Evolutionary conservation across 2,113 vertebrate genomes (phyloP), one percentile per base, ranked within the genome.

Genomic region (Psammodynastes pulverulentus): DNA sequence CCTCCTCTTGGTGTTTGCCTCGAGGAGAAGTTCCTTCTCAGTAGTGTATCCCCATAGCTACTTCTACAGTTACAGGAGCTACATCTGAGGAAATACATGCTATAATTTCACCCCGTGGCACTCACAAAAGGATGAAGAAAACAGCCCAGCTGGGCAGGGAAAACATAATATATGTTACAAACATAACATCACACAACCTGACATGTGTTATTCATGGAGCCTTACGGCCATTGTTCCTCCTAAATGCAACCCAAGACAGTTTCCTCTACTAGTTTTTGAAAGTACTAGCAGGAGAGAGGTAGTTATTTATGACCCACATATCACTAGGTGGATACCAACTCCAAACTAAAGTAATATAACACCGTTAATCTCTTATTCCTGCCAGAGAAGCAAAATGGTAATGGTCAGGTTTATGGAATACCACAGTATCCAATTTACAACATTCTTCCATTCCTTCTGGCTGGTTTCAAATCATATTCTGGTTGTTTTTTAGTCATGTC

Each of bases 131-230:
- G 48, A 4, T 29, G 48, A 93, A 93, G 79, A 79, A 92, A 84
- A 86, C 23, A 24, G 5, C 15, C 56, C 7, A n/a, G 9, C 10
- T 86, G 54, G 88, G 89, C 5, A 89, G 8, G 46, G 21, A 92
- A 4, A 93, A 2, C 84, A 9, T 72, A 86, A 89, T 89, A 62
- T 89, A 43, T 53, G 3, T 56, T 89, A 58, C 1, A 52, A 94
- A 46, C 5, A 17, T 62, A 93, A 67, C 6, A 93, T 93, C 56
- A 86, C 86, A 29, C 89, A 89, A 39, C 43, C 45, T 92, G 91
- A 51, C 7, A 62, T 46, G 7, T 51, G 0, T 91, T 90, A 86
- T 46, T 43, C 39, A 89, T 29, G n/a, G 4, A 91, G 1, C 86
- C 92, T 90, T 92, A 34, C 21, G 53, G n/a, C 52, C 52, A 90